These are phyloP conservation scores for Cathartes aura DNA, from an alignment of 2,113 vertebrate genomes.

Conservation along the genomic window DNA sequence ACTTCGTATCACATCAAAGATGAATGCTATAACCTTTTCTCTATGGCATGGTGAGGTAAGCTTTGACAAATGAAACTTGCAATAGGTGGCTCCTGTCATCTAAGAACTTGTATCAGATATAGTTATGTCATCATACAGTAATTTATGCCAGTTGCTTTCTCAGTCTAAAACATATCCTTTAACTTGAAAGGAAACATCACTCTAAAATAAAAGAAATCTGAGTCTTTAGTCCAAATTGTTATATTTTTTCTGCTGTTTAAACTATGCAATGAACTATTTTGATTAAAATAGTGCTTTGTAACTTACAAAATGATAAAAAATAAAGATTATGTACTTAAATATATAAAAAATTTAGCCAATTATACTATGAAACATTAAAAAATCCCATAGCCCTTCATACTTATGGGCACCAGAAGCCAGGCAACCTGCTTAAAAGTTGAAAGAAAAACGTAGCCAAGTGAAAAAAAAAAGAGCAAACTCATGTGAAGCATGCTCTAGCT, in stretches of 20 bases:
- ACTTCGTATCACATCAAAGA: background rate
- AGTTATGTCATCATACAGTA: background rate
- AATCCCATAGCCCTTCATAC: fast-evolving
- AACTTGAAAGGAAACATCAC: background rate
- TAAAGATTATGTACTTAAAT: background rate
- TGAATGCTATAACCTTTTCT: conserved; percentile 61
- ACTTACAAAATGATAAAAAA: background rate
- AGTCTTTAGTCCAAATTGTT: background rate
- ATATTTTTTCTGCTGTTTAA: background rate
- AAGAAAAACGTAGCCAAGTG: background rate
- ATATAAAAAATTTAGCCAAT: background rate
- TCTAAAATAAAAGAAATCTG: background rate
- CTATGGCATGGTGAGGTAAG: background rate
- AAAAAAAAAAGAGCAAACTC: background rate
- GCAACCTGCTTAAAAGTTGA: background rate
- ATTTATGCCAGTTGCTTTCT: conserved; percentile 21
- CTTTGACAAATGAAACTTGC: conserved; percentile 48
- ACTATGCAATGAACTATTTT: background rate
- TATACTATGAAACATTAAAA: background rate
- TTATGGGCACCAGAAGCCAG: background rate
- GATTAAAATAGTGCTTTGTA: background rate
- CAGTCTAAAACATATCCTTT: background rate
- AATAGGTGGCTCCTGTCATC: conserved; percentile 39
- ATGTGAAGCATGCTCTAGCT: background rate
- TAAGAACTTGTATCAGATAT: background rate